phyloP scores from a whole-genome alignment of 2,797 vertebrate genomes.

The Onychomys torridus region DNA sequence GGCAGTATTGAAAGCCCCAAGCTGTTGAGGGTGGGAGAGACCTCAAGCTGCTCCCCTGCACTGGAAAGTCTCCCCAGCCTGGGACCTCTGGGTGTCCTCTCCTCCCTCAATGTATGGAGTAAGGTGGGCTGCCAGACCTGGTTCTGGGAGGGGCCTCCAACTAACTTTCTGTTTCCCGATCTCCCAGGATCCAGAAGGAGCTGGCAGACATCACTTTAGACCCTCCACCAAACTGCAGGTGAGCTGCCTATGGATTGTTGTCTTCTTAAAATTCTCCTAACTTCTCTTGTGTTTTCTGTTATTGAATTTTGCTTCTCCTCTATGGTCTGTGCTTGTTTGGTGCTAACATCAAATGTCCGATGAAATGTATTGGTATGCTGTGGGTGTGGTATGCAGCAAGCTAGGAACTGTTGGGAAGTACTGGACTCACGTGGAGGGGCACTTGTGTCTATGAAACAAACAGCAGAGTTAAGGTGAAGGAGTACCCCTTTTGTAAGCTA shows the following conservation, averaged over 20 bases:
- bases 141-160: background rate
- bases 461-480: background rate
- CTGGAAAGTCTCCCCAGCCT: background rate
- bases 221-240: slow-evolving; percentile 98
- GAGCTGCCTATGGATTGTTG: slow-evolving; percentile 20
- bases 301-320: background rate
- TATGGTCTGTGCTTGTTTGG: background rate
- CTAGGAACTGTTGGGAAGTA: background rate
- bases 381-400: background rate
- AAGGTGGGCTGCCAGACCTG: background rate
- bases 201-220: slow-evolving; percentile 98
- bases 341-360: background rate
- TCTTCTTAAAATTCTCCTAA: background rate
- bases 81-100: background rate
- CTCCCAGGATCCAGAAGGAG: slow-evolving; percentile 96
- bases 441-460: background rate
- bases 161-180: background rate
- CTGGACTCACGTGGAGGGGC: background rate
- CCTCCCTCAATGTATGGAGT: background rate
- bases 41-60: background rate
- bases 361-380: background rate
- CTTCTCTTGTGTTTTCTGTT: background rate
- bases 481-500: background rate
- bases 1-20: background rate
- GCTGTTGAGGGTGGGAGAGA: background rate